Conservation (phyloP, 1,140 invertebrate species). For the Diabrotica undecimpunctata region DNA sequence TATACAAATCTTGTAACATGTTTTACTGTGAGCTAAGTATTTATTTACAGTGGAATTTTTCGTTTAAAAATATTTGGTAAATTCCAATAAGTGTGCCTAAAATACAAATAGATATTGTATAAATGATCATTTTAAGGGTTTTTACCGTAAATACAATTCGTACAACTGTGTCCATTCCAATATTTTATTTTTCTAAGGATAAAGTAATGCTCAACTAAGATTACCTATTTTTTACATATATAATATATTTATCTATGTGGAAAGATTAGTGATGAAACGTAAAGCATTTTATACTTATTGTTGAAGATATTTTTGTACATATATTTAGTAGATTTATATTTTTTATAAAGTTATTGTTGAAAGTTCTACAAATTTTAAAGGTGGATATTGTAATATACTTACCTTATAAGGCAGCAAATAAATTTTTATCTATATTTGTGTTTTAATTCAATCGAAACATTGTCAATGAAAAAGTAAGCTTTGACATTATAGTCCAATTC, state of each 20-base stretch:
- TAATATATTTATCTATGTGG: not conserved
- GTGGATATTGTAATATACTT: conserved; percentile 5
- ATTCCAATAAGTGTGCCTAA: no score
- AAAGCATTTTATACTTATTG: not conserved
- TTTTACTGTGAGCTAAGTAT: no score
- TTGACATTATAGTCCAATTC: no score
- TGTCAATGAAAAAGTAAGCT: no score
- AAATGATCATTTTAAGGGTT: no score
- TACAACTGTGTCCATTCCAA: no score
- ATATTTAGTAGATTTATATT: conserved; percentile 15
- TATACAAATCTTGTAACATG: no score
- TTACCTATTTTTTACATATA: not conserved
- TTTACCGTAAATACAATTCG: no score
- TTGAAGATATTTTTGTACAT: conserved; percentile 19
- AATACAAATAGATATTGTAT: no score
- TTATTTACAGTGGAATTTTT: no score
- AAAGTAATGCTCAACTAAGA: conserved; percentile 10
- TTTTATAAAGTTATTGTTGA: conserved; percentile 21
- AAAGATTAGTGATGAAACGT: not conserved
- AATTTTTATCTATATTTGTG: not conserved
- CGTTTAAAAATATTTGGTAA: no score
- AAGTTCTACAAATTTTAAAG: conserved; percentile 22
- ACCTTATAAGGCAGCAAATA: not conserved
- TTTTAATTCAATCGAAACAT: no score
- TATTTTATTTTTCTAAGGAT: not conserved